phyloP scores from a whole-genome alignment of 1,140 invertebrate genomes.

The Anoplolepis gracilipes region DNA sequence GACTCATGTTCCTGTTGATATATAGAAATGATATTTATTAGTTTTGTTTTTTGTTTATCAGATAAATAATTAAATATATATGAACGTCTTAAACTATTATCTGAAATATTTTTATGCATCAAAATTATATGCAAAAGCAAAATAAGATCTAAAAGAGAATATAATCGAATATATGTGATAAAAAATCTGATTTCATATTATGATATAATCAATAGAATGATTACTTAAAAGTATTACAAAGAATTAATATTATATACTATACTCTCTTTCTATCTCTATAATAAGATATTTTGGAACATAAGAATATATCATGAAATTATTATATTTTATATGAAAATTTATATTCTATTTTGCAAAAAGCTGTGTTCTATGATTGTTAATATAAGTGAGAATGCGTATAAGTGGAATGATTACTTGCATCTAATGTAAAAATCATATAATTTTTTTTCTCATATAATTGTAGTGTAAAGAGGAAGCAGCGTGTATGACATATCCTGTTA shows the following conservation, averaged over 20 bases:
- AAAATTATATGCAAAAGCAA: not conserved
- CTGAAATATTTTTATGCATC: not conserved
- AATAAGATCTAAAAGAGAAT: conserved; percentile 6
- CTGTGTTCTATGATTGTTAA: not conserved
- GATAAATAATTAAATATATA: not conserved
- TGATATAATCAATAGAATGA: not conserved
- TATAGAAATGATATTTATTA: not conserved
- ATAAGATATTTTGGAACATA: not conserved
- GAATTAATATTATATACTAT: not conserved
- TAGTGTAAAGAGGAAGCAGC: conserved; percentile 77
- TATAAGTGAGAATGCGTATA: not conserved
- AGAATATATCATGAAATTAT: not conserved
- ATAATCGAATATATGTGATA: not conserved
- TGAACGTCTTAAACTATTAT: not conserved
- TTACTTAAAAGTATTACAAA: not conserved
- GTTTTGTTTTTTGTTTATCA: not conserved
- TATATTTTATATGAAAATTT: not conserved
- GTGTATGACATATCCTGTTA: conserved; percentile 74
- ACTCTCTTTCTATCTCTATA: not conserved
- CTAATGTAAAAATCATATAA: not conserved
- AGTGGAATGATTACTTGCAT: not conserved
- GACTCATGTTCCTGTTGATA: not conserved
- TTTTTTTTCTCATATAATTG: conserved; percentile 1
- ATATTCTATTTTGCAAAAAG: not conserved
- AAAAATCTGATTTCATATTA: not conserved